Conservation (phyloP, 53 echinoderm and acorn worm species). For the Crossaster papposus region DNA sequence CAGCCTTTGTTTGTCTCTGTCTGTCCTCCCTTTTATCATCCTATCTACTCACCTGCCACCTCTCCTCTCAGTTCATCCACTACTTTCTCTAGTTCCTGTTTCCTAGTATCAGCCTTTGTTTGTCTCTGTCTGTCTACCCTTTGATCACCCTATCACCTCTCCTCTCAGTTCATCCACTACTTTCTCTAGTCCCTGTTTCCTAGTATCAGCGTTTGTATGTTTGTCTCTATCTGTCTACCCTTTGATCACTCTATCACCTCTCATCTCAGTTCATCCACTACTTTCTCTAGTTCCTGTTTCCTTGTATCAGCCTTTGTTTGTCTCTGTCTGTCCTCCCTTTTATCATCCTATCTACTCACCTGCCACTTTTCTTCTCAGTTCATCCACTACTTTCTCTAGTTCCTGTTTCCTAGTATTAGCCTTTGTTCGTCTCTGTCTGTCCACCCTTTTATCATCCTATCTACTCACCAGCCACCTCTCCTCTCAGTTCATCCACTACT, state of each 20-base stretch:
- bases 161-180: slow-evolving; percentile 79
- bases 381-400: background rate
- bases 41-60: background rate
- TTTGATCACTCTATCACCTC: background rate
- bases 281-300: background rate
- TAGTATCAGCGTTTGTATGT: background rate
- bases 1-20: background rate
- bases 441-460: background rate
- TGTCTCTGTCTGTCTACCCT: background rate
- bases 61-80: slow-evolving; percentile 84
- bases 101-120: background rate
- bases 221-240: background rate
- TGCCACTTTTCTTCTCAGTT: background rate
- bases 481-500: slow-evolving; percentile 74
- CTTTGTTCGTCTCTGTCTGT: background rate
- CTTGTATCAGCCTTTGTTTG: too few relatives aligned
- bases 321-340: too few relatives aligned
- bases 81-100: slow-evolving; percentile 76
- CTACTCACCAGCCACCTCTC: slow-evolving; percentile 57
- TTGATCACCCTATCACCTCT: slow-evolving; percentile 50
- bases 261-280: background rate
- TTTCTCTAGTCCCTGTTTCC: slow-evolving; percentile 75
- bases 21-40: background rate
- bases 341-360: too few relatives aligned
- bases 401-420: background rate